Evolutionary conservation across 2,797 vertebrate species (phyloP), one percentile per base, ranked within the genome.

Genomic region (Leucoraja ocellata): DNA sequence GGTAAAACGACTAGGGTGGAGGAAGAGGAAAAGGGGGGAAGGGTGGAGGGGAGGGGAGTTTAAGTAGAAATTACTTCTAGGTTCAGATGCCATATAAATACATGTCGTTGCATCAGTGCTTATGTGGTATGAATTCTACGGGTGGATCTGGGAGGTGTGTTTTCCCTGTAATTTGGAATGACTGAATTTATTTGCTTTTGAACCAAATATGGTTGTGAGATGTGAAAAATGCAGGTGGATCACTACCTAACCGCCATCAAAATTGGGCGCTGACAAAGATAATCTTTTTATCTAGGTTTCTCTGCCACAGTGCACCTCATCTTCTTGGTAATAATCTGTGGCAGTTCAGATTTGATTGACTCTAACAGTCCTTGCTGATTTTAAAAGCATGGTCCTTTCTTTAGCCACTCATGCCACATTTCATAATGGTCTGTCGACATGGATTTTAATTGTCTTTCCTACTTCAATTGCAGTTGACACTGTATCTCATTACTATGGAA

Each of bases 331-430:
- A 10, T 25, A 28, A 13, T 5, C 4, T 28, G 25, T n/a, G 2
- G n/a, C 84, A 32, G 84, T 32, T 88, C 84, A 86, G 58, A 18
- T 63, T 86, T 86, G 58, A 86, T 65, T 18, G 25, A 32, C 83
- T 86, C 58, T 16, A 65, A 14, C 58, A 63, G 58, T 65, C n/a
- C 16, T 68, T 88, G 61, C n/a, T 68, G 58, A 86, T 86, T 5
- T 10, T 86, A n/a, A 28, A 58, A 58, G 23, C 80, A 11, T 58
- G 23, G 10, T 83, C 4, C 28, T 46, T 68, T 61, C 16, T 61
- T 32, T 32, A 86, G 61, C n/a, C 84, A 88, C 61, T 65, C n/a
- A 36, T 88, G 84, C n/a, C 84, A 88, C 61, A 65, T 88, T 88
- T 88, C 84, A 88, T 36, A 88, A 63, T 36, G 61, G 14, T n/a